Conservation (phyloP, 2,888 invertebrate species). For the Molorchus minor region DNA sequence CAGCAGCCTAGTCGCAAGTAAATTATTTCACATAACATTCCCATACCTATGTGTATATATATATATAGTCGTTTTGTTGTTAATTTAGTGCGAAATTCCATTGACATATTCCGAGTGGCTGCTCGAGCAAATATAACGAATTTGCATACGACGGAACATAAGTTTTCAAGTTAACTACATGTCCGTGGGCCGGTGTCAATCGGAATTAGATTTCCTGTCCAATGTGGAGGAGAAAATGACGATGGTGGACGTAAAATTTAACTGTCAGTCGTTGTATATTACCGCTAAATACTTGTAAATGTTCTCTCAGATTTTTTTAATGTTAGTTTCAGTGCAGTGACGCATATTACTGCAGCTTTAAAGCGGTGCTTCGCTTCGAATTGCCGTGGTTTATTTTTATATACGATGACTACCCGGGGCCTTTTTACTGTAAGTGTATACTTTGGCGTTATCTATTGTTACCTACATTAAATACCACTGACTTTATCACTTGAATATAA, state of each 20-base stretch:
- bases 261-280: conserved; percentile 45
- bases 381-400: conserved; percentile 6
- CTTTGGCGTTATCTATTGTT: background rate
- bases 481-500: background rate
- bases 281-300: conserved; percentile 42
- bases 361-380: conserved; percentile 5
- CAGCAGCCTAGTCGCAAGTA: conserved; percentile 23
- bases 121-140: conserved; percentile 27
- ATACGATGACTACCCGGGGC: background rate
- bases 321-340: conserved; percentile 9
- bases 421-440: background rate
- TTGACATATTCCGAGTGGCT: conserved; percentile 41
- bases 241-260: conserved; percentile 35
- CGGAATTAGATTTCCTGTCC: conserved; percentile 49
- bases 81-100: conserved; percentile 49
- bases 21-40: conserved; percentile 35
- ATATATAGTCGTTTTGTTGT: conserved; percentile 41
- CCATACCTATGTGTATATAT: conserved; percentile 18
- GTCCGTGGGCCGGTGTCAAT: conserved; percentile 49
- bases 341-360: conserved; percentile 14
- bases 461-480: no score
- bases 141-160: conserved; percentile 42
- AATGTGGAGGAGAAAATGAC: conserved; percentile 44
- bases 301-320: conserved; percentile 31
- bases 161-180: conserved; percentile 46